These are phyloP conservation scores for Uria lomvia DNA, from an alignment of 2,113 vertebrate species.

Conservation along the genomic window DNA sequence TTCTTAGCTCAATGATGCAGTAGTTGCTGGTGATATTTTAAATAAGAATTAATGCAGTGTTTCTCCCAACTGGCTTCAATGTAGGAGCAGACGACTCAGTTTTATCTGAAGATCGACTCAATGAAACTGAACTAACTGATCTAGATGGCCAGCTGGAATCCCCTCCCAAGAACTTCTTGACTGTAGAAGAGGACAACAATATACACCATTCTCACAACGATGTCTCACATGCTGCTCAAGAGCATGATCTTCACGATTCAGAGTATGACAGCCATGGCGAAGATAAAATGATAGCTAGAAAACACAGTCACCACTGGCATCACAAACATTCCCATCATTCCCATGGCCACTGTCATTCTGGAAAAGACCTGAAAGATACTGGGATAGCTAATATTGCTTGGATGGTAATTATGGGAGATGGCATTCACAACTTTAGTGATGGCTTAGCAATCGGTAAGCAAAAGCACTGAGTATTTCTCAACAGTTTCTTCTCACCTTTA, in stretches of 20 bases:
- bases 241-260: constrained; percentile 60
- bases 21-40: neutral
- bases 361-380: constrained; percentile 94
- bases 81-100: constrained; percentile 78
- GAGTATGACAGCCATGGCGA: constrained; percentile 70
- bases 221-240: constrained; percentile 41
- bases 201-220: constrained; percentile 65
- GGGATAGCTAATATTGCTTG: constrained; percentile 97
- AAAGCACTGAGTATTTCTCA: neutral
- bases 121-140: constrained; percentile 87
- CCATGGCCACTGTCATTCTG: constrained; percentile 93
- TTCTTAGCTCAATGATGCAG: neutral
- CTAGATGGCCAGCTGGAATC: constrained; percentile 81
- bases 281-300: constrained; percentile 73
- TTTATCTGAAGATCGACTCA: constrained; percentile 83
- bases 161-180: constrained; percentile 76
- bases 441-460: constrained; percentile 93
- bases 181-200: constrained; percentile 72
- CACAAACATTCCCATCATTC: constrained; percentile 86
- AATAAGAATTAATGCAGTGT: neutral
- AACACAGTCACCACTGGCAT: constrained; percentile 76
- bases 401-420: constrained; percentile 99
- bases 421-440: constrained; percentile 99
- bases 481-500: neutral
- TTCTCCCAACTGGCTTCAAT: neutral